A percentile compares a stretch with the other conserved stretches of the same genome.
These are phyloP conservation scores for Trichopria drosophilae DNA, from an alignment of 2,888 invertebrate species.

Conservation along the genomic window DNA sequence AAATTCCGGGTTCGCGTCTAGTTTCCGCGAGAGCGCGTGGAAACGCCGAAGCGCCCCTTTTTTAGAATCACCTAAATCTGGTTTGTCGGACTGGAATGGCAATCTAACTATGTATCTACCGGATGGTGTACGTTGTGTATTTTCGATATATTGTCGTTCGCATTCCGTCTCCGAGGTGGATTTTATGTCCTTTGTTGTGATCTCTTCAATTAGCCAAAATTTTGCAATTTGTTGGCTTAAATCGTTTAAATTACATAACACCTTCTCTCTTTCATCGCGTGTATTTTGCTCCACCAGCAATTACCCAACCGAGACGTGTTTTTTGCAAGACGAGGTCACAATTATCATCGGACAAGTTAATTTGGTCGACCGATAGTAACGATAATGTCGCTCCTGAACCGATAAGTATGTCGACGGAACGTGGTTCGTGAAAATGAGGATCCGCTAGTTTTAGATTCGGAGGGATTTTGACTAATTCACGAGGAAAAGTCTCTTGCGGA, in stretches of 20 bases:
- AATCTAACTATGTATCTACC: too few relatives aligned
- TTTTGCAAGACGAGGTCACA: slow-evolving; percentile 30
- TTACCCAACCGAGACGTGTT: slow-evolving; percentile 30
- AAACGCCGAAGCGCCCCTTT: slow-evolving; percentile 18
- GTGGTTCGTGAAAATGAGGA: too few relatives aligned
- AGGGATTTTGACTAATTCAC: slow-evolving; percentile 25
- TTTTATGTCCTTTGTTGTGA: not conserved
- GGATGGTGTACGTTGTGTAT: slow-evolving; percentile 4
- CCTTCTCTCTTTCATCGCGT: too few relatives aligned
- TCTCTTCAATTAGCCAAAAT: slow-evolving; percentile 36
- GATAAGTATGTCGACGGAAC: slow-evolving; percentile 21
- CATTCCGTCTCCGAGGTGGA: slow-evolving; percentile 18
- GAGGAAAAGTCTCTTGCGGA: too few relatives aligned
- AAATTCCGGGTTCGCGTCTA: slow-evolving; percentile 11
- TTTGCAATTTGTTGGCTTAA: too few relatives aligned
- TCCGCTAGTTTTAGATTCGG: too few relatives aligned
- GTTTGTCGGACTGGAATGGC: too few relatives aligned
- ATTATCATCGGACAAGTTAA: slow-evolving; percentile 18
- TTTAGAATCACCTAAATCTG: slow-evolving; percentile 20
- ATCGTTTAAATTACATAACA: slow-evolving; percentile 9
- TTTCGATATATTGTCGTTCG: slow-evolving; percentile 25
- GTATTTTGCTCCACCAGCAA: slow-evolving; percentile 18
- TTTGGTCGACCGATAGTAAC: slow-evolving; percentile 25
- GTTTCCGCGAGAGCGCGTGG: slow-evolving; percentile 13
- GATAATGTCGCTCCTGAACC: slow-evolving; percentile 23